Conservation (phyloP, 35 echinoderm and acorn worm genomes). For the Ptychodera flava region DNA sequence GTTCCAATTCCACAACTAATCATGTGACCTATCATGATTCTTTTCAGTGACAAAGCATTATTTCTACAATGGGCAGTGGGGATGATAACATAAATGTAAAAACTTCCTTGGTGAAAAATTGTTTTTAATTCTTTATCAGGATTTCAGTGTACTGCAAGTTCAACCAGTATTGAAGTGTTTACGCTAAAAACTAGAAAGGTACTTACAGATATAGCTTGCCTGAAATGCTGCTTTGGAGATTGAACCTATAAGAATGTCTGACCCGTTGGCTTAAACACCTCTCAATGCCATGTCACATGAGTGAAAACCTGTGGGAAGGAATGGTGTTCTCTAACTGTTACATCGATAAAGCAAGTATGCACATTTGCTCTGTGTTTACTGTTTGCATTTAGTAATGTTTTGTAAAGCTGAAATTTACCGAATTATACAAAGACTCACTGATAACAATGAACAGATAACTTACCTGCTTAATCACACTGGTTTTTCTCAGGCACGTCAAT, state of each 20-base stretch:
- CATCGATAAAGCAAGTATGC: background rate
- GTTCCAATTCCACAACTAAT: background rate
- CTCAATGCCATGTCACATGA: too few relatives aligned
- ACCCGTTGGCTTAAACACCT: too few relatives aligned
- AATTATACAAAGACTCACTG: background rate
- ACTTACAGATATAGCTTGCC: too few relatives aligned
- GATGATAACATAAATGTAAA: background rate
- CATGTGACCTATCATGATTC: too few relatives aligned
- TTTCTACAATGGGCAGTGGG: background rate
- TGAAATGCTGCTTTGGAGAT: too few relatives aligned
- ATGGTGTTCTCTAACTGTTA: background rate
- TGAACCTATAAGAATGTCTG: too few relatives aligned
- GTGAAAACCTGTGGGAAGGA: background rate
- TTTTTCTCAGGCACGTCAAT: slow-evolving; percentile 48
- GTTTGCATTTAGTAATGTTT: background rate
- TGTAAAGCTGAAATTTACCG: background rate
- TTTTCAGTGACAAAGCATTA: too few relatives aligned
- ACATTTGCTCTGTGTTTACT: background rate
- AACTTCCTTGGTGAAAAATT: background rate
- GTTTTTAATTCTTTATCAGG: background rate
- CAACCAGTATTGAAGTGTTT: too few relatives aligned
- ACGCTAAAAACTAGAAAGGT: too few relatives aligned
- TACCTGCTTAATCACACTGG: background rate
- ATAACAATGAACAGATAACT: background rate
- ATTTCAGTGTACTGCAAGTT: background rate